phyloP scores from a whole-genome alignment of 2,888 invertebrate genomes.

The Drosophila paranaensis region DNA sequence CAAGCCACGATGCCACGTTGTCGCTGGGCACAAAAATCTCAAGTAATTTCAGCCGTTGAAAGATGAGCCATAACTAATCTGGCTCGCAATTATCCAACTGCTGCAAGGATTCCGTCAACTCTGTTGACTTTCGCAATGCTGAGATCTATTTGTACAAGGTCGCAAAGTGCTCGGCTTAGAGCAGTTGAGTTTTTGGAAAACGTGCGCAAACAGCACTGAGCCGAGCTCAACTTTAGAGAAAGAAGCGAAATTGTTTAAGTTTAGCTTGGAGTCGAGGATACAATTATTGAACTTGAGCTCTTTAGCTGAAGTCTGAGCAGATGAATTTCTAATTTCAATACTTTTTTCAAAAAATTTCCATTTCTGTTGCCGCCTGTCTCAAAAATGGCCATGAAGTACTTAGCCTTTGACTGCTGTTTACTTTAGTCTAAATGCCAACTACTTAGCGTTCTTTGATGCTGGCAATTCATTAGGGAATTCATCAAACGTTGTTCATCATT shows the following conservation, averaged over 20 bases:
- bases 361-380: no score
- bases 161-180: constrained; percentile 1
- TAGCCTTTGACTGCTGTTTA: neutral
- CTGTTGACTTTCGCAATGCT: constrained; percentile 8
- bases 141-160: neutral
- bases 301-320: neutral
- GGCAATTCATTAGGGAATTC: constrained; percentile 29
- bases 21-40: constrained; percentile 5
- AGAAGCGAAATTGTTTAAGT: neutral
- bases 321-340: neutral
- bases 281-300: constrained; percentile 2
- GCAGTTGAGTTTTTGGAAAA: neutral
- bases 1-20: constrained; percentile 14
- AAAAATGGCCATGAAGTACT: no score
- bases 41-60: constrained; percentile 21
- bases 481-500: constrained; percentile 17
- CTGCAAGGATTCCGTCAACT: constrained; percentile 20
- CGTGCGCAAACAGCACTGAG: neutral
- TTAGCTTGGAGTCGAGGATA: neutral
- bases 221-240: neutral
- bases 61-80: constrained; percentile 33
- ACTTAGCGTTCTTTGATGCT: constrained; percentile 11
- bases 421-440: neutral
- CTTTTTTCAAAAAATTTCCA: neutral
- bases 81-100: constrained; percentile 24